A percentile compares a stretch with the other conserved stretches of the same genome.
These are phyloP conservation scores for Suillia variegata DNA, from an alignment of 2,888 invertebrate genomes.

Conservation along the genomic window DNA sequence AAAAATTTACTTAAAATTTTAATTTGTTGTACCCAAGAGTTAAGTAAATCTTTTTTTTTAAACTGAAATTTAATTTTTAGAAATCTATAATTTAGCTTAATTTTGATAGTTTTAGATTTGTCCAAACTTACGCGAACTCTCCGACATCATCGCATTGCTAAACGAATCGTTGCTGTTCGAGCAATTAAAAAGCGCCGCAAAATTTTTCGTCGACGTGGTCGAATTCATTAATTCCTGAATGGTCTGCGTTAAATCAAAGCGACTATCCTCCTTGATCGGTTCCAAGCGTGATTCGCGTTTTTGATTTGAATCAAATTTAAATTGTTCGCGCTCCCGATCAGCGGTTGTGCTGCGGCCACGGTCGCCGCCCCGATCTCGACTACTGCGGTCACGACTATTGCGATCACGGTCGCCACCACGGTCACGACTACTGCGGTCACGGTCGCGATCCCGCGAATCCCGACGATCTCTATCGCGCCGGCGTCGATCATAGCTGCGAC, in stretches of 20 bases:
- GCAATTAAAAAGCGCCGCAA: conserved; percentile 56
- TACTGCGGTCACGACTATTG: conserved; percentile 57
- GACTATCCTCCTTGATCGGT: conserved; percentile 48
- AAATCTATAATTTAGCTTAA: too few relatives aligned
- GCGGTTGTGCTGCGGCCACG: conserved; percentile 60
- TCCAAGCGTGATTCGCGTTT: conserved; percentile 45
- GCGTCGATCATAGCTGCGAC: conserved; percentile 50
- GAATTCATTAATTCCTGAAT: conserved; percentile 59
- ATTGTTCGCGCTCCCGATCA: conserved; percentile 48
- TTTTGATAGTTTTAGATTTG: background rate
- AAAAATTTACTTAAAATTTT: background rate
- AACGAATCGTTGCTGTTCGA: conserved; percentile 59
- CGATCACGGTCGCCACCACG: conserved; percentile 59
- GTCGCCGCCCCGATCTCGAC: conserved; percentile 52
- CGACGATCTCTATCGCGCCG: conserved; percentile 61
- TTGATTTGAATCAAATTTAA: too few relatives aligned
- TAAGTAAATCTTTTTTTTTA: too few relatives aligned
- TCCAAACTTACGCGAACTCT: conserved; percentile 46
- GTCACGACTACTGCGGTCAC: conserved; percentile 40
- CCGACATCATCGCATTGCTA: conserved; percentile 51
- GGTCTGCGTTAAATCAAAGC: conserved; percentile 58
- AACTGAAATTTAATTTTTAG: background rate
- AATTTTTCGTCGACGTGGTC: conserved; percentile 53
- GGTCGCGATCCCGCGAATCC: conserved; percentile 48
- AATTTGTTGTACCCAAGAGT: too few relatives aligned